Base-by-base conservation (phyloP, 2,113 vertebrate species). In the Aptenodytes patagonicus region DNA sequence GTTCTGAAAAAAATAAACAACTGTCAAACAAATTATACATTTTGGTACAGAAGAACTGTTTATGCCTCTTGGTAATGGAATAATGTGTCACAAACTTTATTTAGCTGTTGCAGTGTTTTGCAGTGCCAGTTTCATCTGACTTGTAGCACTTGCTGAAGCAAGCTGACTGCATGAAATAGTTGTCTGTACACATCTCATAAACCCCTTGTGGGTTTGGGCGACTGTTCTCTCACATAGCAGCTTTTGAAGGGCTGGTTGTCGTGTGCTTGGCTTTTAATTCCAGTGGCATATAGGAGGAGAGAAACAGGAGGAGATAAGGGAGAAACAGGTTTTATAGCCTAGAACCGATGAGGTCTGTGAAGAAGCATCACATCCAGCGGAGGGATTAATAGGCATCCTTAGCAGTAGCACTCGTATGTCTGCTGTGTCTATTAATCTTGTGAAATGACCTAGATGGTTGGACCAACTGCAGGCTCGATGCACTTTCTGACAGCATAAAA, bases 51-150 rank as follows among this genome's bases (percentile, higher is more conserved):
- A 92, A 96, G 76, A 87, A 68, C 52, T 72, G n/a, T 71, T 90
- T 68, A 55, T 51, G 44, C 26, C 40, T 93, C 31, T 87, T 89
- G 24, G 64, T 90, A 91, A 76, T 88, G 78, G 92, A 96, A 62
- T 83, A 66, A 83, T 42, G 42, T 83, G 85, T 94, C 94, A 94
- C 60, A 55, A 84, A 71, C 79, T 97, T 93, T 81, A 62, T 95
- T 96, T 87, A 95, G 91, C 54, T 94, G 25, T 62, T 91, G 75
- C 54, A 91, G 47, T 49, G n/a, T 42, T 42, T 42, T 42, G 42
- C 42, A 42, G 42, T 84, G 72, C 62, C 83, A 46, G 32, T 71
- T 87, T 72, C 54, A 55, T 61, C 79, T 58, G 90, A 44, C 62
- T 46, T 72, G 40, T 15, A 57, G 83, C 26, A 11, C 60, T 81